Evolutionary conservation across 2,113 vertebrate genomes (phyloP).

Genomic region (Lampris incognitus): DNA sequence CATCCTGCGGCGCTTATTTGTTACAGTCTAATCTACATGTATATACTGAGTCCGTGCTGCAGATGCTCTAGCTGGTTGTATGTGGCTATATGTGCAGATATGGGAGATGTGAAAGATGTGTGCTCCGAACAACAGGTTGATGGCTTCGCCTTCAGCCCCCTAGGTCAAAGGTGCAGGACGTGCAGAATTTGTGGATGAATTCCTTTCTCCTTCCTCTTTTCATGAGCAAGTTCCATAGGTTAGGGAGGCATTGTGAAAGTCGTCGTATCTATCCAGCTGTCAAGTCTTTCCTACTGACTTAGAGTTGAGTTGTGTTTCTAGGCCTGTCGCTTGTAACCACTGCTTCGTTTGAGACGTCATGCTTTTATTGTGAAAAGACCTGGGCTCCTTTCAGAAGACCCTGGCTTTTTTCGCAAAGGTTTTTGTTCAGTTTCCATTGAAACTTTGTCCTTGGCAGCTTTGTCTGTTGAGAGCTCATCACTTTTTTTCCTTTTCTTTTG

Average conservation of each 20-base stretch:
- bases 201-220: no score
- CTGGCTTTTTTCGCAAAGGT: constrained; percentile 39
- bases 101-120: constrained; percentile 1
- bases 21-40: neutral
- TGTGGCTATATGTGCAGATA: constrained; percentile 11
- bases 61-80: neutral
- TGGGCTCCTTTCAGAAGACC: neutral
- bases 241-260: no score
- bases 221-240: no score
- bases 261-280: no score
- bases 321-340: no score
- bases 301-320: no score
- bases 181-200: no score
- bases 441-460: constrained; percentile 74
- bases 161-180: no score
- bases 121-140: neutral
- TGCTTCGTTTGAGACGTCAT: neutral
- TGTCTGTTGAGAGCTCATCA: constrained; percentile 53
- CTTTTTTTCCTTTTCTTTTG: constrained; percentile 21
- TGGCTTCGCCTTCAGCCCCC: no score
- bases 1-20: neutral
- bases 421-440: constrained; percentile 74
- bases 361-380: constrained; percentile 39
- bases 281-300: no score
- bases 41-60: neutral